Conservation (phyloP, 2,888 invertebrate species). For the Siphlonurus alternatus region DNA sequence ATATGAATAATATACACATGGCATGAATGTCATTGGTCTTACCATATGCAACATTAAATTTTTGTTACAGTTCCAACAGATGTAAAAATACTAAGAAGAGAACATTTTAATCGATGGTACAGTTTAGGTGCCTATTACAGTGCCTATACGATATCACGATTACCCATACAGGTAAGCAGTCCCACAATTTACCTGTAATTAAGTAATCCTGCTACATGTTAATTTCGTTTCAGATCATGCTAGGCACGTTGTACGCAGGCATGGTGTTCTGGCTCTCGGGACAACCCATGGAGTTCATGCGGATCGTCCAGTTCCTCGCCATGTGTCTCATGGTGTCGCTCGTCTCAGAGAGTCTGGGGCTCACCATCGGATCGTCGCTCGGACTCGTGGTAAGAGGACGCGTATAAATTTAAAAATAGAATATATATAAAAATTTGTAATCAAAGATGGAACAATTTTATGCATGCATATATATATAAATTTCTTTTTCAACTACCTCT, state of each 20-base stretch:
- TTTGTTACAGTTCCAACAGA: slow-evolving; percentile 55
- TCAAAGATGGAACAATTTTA: no score
- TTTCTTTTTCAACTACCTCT: neutral
- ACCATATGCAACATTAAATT: no score
- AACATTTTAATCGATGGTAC: slow-evolving; percentile 78
- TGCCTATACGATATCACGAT: slow-evolving; percentile 50
- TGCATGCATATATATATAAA: no score
- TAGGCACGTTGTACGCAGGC: slow-evolving; percentile 46
- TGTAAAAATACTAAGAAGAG: slow-evolving; percentile 57
- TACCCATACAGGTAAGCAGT: slow-evolving; percentile 52
- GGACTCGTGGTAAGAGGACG: slow-evolving; percentile 64
- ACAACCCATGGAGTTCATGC: slow-evolving; percentile 52
- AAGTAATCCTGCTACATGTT: neutral
- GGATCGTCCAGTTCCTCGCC: slow-evolving; percentile 48
- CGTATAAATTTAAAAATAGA: neutral
- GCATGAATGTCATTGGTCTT: no score
- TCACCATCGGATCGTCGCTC: slow-evolving; percentile 53
- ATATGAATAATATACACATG: no score
- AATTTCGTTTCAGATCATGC: slow-evolving; percentile 25
- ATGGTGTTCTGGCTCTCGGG: slow-evolving; percentile 58
- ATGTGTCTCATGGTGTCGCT: slow-evolving; percentile 53
- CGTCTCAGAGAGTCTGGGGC: slow-evolving; percentile 62
- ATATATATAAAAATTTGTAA: no score
- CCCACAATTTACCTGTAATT: slow-evolving; percentile 6
- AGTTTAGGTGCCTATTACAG: slow-evolving; percentile 60